These are phyloP conservation scores for Augochlorella aurata DNA, from an alignment of 2,888 invertebrate species.

Conservation along the genomic window DNA sequence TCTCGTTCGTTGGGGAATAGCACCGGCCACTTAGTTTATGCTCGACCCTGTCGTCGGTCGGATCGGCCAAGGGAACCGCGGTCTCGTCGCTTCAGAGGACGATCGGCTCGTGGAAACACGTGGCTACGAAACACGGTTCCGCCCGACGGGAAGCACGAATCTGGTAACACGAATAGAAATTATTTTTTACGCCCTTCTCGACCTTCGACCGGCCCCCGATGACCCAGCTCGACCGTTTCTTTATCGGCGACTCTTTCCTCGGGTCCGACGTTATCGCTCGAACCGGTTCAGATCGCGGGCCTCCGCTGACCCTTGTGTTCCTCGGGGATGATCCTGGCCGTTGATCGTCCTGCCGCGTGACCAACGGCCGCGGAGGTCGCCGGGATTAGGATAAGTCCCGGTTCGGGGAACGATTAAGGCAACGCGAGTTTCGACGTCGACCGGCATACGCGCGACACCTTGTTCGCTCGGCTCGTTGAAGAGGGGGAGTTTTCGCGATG, in stretches of 20 bases:
- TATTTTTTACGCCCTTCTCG: neutral
- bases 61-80: constrained; percentile 38
- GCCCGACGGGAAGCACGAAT: neutral
- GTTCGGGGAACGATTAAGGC: constrained; percentile 9
- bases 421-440: neutral
- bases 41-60: constrained; percentile 58
- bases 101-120: constrained; percentile 38
- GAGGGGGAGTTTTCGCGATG: constrained; percentile 8
- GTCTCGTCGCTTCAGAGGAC: constrained; percentile 25
- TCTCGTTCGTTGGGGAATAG: constrained; percentile 47
- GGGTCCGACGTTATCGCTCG: too few species aligned
- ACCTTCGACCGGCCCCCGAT: neutral
- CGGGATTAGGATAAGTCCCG: constrained; percentile 31
- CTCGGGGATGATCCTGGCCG: neutral
- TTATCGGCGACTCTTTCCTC: neutral
- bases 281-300: too few species aligned
- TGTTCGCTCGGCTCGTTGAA: neutral
- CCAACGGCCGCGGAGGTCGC: neutral
- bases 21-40: constrained; percentile 60
- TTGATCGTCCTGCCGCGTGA: neutral
- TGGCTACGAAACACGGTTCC: constrained; percentile 20
- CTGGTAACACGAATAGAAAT: constrained; percentile 34
- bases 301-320: too few species aligned
- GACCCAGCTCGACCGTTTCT: neutral
- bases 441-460: neutral